phyloP scores from a whole-genome alignment of 64 coral and sea anemone genomes.

The Trachythela sp. region DNA sequence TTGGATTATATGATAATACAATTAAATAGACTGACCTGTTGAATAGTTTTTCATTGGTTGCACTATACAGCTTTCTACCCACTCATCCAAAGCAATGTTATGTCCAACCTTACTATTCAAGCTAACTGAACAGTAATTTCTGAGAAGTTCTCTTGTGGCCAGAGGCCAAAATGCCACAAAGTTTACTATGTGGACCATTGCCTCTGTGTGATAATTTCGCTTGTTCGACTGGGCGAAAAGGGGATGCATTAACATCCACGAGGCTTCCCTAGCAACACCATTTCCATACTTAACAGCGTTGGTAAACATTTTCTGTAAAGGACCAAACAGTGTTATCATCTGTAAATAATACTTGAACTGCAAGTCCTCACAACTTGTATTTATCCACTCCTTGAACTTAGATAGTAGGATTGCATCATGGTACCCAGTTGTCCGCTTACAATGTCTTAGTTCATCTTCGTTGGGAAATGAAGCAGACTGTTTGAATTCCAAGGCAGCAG shows the following conservation, averaged over 20 bases:
- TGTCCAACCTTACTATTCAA: too few species aligned
- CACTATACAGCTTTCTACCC: too few species aligned
- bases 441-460: background rate
- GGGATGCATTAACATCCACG: slow-evolving; percentile 18
- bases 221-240: background rate
- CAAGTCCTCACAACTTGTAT: background rate
- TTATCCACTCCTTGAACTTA: slow-evolving; percentile 23
- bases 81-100: too few species aligned
- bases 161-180: slow-evolving; percentile 20
- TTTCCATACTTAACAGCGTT: slow-evolving; percentile 23
- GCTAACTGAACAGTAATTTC: too few species aligned
- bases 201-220: slow-evolving; percentile 21
- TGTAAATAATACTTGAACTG: background rate
- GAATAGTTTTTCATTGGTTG: slow-evolving; percentile 24
- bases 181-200: slow-evolving; percentile 17
- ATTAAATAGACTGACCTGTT: too few species aligned
- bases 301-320: background rate
- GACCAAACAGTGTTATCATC: slow-evolving; percentile 20
- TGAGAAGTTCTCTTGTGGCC: slow-evolving; percentile 23
- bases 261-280: slow-evolving; percentile 9
- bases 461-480: slow-evolving; percentile 9
- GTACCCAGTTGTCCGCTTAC: slow-evolving; percentile 21
- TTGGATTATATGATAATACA: too few species aligned
- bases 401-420: slow-evolving; percentile 12
- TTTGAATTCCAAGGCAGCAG: background rate